A percentile compares a stretch with the other conserved stretches of the same genome.
These are phyloP conservation scores for Chymomyza fuscimana DNA, from an alignment of 2,888 invertebrate genomes.

Conservation along the genomic window DNA sequence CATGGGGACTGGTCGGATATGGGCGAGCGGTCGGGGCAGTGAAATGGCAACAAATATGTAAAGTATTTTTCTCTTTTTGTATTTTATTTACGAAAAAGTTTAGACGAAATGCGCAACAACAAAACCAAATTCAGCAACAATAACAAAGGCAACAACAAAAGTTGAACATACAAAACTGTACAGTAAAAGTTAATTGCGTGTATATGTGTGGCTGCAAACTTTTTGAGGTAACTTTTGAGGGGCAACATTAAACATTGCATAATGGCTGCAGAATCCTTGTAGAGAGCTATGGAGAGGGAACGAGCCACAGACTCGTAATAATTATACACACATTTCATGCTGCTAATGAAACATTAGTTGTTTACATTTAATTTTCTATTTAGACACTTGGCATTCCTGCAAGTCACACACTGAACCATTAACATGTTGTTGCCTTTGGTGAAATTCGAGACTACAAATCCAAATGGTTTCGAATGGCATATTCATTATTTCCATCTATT, in stretches of 20 bases:
- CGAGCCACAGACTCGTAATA: constrained; percentile 44
- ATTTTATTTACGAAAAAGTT: constrained; percentile 69
- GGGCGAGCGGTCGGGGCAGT: background rate
- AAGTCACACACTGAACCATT: background rate
- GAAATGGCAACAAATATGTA: constrained; percentile 70
- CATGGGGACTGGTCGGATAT: background rate
- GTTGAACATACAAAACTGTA: constrained; percentile 63
- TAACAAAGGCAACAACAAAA: constrained; percentile 47
- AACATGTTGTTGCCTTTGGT: background rate
- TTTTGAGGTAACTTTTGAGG: constrained; percentile 72
- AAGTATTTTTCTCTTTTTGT: constrained; percentile 57
- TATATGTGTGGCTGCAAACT: constrained; percentile 53
- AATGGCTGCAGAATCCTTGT: constrained; percentile 17
- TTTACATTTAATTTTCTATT: constrained; percentile 72
- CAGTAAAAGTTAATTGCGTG: constrained; percentile 71
- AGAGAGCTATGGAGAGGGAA: background rate
- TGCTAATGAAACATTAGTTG: constrained; percentile 75
- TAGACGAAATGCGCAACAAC: constrained; percentile 57
- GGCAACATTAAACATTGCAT: constrained; percentile 64
- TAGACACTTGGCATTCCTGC: constrained; percentile 39
- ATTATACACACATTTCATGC: constrained; percentile 72
- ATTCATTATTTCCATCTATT: no score
- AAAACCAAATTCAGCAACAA: background rate
- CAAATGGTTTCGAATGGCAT: no score
- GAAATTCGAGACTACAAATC: no score